Evolutionary conservation across 2,888 invertebrate genomes (phyloP), one percentile per base, ranked within the genome.

Genomic region (Arrhopalites spinosus): DNA sequence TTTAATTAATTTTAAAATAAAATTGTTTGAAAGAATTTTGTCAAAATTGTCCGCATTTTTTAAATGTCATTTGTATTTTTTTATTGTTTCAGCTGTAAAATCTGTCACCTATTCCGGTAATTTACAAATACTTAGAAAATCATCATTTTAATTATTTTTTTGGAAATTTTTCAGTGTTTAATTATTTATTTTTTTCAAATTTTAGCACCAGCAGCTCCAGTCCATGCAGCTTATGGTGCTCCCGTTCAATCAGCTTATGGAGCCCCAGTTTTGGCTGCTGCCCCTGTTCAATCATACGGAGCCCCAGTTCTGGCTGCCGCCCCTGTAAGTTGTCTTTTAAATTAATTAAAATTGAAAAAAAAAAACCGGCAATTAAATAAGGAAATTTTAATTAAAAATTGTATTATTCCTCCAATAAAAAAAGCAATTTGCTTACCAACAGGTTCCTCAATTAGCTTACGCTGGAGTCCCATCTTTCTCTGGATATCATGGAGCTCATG

Each of bases 401-500:
- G 20, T 36, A 3, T 36, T 36, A 7, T 23, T 59, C 59, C 23
- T 23, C 23, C 3, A 23, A 17, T 23, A 20, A 7, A 23, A 23
- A 50, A 20, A 8, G 56, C n/a, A 59, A 3, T 23, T 67, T 20
- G 43, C n/a, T 47, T 47, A 47, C 27, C 25, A 43, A 53, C 53
- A 53, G 53, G 53, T 53, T 25, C 29, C 36, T 23, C 74, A 45
- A 47, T 53, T 56, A 1, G 63, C 67, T 11, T 70, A 74, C 30
- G 73, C 73, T 67, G 45, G 17, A n/a, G 30, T 67, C 43, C 36
- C 63, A 23, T 69, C 30, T 30, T 73, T 36, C 61, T 75, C 75
- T 68, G 77, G 67, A 5, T 78, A 78, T 67, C 70, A 76, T 68
- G 71, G 64, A 29, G 74, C 76, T 72, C 25, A 47, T 64, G 63